phyloP scores from a whole-genome alignment of 2,113 vertebrate genomes.

The Turnix velox region DNA sequence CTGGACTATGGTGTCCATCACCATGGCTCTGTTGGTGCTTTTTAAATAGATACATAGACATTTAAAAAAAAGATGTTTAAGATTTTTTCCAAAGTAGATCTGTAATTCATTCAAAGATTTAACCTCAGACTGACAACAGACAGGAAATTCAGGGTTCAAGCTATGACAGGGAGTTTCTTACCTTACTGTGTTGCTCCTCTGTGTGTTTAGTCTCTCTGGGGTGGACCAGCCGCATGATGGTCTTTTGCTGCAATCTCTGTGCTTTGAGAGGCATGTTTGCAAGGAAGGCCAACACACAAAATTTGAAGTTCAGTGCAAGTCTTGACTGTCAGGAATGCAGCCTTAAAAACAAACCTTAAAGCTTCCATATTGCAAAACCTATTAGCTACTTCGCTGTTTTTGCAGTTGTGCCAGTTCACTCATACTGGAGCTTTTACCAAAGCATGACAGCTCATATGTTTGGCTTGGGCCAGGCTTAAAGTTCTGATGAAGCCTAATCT shows the following conservation, averaged over 20 bases:
- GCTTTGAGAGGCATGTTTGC: background rate
- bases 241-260: background rate
- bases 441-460: slow-evolving; percentile 71
- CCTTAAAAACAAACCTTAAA: slow-evolving; percentile 54
- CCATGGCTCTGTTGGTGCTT: background rate
- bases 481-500: slow-evolving; percentile 73
- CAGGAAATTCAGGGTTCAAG: background rate
- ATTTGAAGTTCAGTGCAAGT: slow-evolving; percentile 26
- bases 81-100: background rate
- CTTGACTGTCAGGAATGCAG: slow-evolving; percentile 57
- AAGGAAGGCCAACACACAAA: background rate
- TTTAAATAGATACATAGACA: background rate
- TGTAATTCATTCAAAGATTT: background rate
- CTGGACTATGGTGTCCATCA: background rate
- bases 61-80: background rate
- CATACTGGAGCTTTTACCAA: slow-evolving; percentile 41
- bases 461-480: slow-evolving; percentile 71
- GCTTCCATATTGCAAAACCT: slow-evolving; percentile 61
- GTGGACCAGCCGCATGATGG: background rate
- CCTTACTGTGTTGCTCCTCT: background rate
- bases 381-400: slow-evolving; percentile 55
- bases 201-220: background rate
- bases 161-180: background rate
- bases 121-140: background rate
- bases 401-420: slow-evolving; percentile 59